Base-by-base conservation (phyloP, 2,888 invertebrate species). In the Phyto melanocephala region DNA sequence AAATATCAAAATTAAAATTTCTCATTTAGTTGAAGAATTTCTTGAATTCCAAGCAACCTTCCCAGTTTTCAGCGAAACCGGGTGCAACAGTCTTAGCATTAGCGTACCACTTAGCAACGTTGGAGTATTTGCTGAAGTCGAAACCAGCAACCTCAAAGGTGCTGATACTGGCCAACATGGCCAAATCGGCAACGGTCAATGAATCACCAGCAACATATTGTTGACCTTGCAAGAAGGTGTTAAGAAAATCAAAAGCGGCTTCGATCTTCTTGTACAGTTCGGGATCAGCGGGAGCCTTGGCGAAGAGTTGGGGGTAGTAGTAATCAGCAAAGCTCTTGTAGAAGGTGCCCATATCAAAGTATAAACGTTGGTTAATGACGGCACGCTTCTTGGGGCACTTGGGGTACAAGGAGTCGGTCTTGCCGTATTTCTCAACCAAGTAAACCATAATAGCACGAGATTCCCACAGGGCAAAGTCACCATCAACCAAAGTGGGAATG, bases 361-460 rank as follows among this genome's bases (percentile, higher is more conserved):
- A 95, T 77, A 97, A 91, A 74, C 95, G 93, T 88, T 96, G 95
- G 90, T 97, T 96, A 60, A 97, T 95, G 1, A 94, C 75, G 0
- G 95, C 97, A 45, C 96, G 93, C 85, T 94, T 94, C 88, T 95
- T 93, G 7, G 96, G 94, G 86, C 96, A 95, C 87, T 94, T 95
- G 2, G 97, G 97, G 87, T 93, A 94, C 47, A 97, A 91, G 0
- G 93, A 92, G 87, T 95, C 95, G 86, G 95, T 94, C 90, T 95
- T 95, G 74, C 94, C 96, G 89, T 97, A 97, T 88, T 95, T 95
- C 91, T 94, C 95, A 37, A 93, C 95, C 88, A 97, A 92, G 91
- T 97, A 97, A 0, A 93, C 92, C 90, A 95, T 93, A 89, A 97
- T 97, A 84, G 96, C 95, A 54, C 96, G 95, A 62, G 97, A 97